Evolutionary conservation across 2,113 vertebrate genomes (phyloP), one percentile per base, ranked within the genome.

Genomic region (Zapus hudsonius): DNA sequence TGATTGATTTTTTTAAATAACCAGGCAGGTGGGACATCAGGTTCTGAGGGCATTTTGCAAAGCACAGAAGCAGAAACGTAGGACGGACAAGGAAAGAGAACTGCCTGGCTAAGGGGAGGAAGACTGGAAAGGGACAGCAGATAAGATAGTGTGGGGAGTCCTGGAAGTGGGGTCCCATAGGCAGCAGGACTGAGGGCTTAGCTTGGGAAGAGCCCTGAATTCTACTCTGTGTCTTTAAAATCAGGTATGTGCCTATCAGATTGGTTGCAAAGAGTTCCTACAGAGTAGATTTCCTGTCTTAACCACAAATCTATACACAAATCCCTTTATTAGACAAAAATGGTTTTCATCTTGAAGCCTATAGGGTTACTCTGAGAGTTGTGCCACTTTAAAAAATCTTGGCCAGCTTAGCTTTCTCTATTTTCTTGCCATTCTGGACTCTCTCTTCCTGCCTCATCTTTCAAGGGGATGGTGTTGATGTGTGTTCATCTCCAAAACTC

Each of bases 241-340:
- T 82, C 87, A 66, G 40, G n/a, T 22, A 23, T 8, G 27, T 40
- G 29, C 20, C 47, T 87, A 17, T 72, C 29, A 59, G 70, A 64
- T 76, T 79, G 44, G 81, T 86, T 94, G 66, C 80, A 76, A 70
- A 93, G 90, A 90, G 61, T 47, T 83, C 93, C 75, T 70, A 81
- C 38, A 7, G 80, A 86, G 92, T 70, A 70, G 61, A 44, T 81
- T 83, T 88, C 67, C 87, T 92, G 86, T 63, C 94, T 96, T 59
- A 90, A 90, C 75, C 63, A 27, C 55, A 94, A 95, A 76, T 84
- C 55, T 92, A 63, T 63, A 76, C 57, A 63, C 59, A 82, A 94
- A 82, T 94, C 79, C 75, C 42, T 95, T 95, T 94, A 92, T 90
- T 92, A 85, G 70, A 92, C 81, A 87, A 87, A 92, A 95, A 40